A percentile compares a stretch with the other conserved stretches of the same genome.
These are phyloP conservation scores for Mesocentrotus franciscanus DNA, from an alignment of 53 echinoderm and acorn worm species.

Conservation along the genomic window DNA sequence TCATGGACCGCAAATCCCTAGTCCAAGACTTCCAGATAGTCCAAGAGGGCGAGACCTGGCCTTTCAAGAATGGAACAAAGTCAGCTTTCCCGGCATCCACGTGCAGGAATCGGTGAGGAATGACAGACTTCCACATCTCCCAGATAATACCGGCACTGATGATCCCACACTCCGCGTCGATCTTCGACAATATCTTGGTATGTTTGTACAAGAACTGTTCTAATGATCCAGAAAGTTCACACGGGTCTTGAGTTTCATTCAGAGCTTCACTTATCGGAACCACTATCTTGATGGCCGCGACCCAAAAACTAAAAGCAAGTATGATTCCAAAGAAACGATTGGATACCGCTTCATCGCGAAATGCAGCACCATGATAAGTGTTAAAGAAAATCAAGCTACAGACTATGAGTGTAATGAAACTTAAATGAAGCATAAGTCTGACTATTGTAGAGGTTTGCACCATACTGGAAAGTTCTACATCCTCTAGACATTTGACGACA, in stretches of 20 bases:
- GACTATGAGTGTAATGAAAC: conserved; percentile 12
- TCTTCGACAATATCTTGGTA: not conserved
- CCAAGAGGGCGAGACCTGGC: not conserved
- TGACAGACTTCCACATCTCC: conserved; percentile 24
- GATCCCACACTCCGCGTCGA: conserved; percentile 10
- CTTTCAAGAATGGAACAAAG: not conserved
- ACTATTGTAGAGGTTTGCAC: not conserved
- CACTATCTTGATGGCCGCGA: not conserved
- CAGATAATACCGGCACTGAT: not conserved
- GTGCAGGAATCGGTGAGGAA: not conserved
- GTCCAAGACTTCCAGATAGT: not conserved
- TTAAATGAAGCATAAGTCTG: not conserved
- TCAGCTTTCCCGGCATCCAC: not conserved
- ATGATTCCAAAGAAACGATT: not conserved
- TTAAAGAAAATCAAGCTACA: conserved; percentile 13
- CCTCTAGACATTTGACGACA: not conserved
- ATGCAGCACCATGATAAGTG: conserved; percentile 24
- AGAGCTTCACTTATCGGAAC: conserved; percentile 12
- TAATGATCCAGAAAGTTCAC: not conserved
- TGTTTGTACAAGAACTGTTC: not conserved
- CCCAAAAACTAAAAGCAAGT: conserved; percentile 1
- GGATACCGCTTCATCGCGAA: not conserved
- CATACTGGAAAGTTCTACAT: not conserved
- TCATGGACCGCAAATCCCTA: not conserved
- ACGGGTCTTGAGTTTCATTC: not conserved